These are phyloP conservation scores for Lordiphosa fenestrarum DNA, from an alignment of 2,888 invertebrate genomes.

Conservation along the genomic window DNA sequence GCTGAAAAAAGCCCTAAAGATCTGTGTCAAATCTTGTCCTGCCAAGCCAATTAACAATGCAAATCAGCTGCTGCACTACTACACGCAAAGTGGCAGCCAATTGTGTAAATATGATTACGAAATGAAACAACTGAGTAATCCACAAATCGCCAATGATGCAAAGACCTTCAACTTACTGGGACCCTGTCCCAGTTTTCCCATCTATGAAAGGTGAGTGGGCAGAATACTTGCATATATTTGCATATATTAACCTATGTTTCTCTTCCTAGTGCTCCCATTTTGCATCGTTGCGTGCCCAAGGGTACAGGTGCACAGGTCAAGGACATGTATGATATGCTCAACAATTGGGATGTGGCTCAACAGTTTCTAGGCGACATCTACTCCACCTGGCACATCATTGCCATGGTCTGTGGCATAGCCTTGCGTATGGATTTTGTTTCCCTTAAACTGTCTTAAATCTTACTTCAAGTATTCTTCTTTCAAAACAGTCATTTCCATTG, in stretches of 20 bases:
- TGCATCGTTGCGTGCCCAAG: constrained; percentile 93
- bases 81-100: constrained; percentile 86
- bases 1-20: constrained; percentile 88
- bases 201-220: constrained; percentile 84
- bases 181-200: constrained; percentile 90
- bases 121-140: constrained; percentile 81
- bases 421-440: constrained; percentile 84
- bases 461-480: not conserved
- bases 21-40: constrained; percentile 95
- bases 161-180: constrained; percentile 82
- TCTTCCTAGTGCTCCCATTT: constrained; percentile 84
- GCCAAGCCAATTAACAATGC: constrained; percentile 84
- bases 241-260: not conserved
- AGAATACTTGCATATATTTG: not conserved
- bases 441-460: not conserved
- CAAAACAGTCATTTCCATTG: constrained; percentile 87
- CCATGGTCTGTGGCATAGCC: constrained; percentile 89
- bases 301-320: constrained; percentile 84
- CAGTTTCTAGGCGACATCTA: constrained; percentile 94
- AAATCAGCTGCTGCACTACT: constrained; percentile 87
- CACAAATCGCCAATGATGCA: constrained; percentile 65
- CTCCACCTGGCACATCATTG: constrained; percentile 92
- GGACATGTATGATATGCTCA: constrained; percentile 90
- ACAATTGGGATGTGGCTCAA: constrained; percentile 93
- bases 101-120: constrained; percentile 89